phyloP scores from a whole-genome alignment of 2,113 vertebrate species.

The Oncorhynchus nerka region DNA sequence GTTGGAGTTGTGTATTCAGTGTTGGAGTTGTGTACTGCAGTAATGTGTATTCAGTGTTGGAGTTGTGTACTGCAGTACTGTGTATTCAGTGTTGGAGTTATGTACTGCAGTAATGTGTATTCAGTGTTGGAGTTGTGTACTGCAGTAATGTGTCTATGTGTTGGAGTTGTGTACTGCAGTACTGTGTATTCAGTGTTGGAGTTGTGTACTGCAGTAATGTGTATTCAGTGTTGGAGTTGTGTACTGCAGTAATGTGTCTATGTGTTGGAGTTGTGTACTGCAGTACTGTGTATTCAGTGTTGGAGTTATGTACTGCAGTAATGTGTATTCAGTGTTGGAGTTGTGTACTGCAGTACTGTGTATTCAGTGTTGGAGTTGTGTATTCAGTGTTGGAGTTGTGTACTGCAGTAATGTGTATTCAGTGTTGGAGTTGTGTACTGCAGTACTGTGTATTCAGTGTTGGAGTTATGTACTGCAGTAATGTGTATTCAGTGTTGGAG shows the following conservation, averaged over 20 bases:
- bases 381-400: background rate
- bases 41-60: no score
- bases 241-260: background rate
- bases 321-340: background rate
- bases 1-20: no score
- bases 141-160: no score
- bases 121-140: no score
- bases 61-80: no score
- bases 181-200: no score
- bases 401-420: background rate
- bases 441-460: background rate
- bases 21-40: no score
- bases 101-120: no score
- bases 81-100: no score
- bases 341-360: background rate
- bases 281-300: no score
- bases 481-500: background rate
- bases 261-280: background rate
- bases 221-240: background rate
- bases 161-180: background rate
- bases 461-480: background rate
- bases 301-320: background rate
- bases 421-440: background rate
- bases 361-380: background rate
- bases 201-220: no score